These are phyloP conservation scores for Drosophila gunungcola DNA, from an alignment of 1,140 invertebrate genomes.

Conservation along the genomic window DNA sequence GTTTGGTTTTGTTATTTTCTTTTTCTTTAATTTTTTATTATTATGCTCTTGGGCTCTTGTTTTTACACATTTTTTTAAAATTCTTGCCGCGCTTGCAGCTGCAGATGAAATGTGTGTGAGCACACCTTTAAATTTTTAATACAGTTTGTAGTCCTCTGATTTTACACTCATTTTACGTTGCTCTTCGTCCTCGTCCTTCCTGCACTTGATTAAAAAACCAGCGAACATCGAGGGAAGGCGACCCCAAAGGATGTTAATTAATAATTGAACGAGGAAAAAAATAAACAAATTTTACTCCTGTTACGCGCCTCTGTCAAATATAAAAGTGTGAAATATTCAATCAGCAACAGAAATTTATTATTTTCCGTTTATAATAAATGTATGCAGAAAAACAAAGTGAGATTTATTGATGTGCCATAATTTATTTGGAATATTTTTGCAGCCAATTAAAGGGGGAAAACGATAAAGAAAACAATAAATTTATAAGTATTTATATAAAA, in stretches of 20 bases:
- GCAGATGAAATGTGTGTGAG: constrained; percentile 52
- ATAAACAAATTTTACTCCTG: constrained; percentile 18
- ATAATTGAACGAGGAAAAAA: constrained; percentile 43
- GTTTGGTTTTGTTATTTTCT: constrained; percentile 48
- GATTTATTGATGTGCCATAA: constrained; percentile 20
- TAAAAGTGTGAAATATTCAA: constrained; percentile 41
- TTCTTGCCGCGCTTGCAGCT: constrained; percentile 37
- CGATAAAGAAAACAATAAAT: not conserved
- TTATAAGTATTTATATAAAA: not conserved
- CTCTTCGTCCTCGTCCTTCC: constrained; percentile 12
- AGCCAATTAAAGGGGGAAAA: constrained; percentile 1
- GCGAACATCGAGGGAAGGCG: not conserved
- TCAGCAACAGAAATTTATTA: constrained; percentile 27
- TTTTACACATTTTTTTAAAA: constrained; percentile 26
- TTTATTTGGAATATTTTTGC: constrained; percentile 6
- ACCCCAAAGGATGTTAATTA: constrained; percentile 41
- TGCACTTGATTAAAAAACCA: constrained; percentile 49
- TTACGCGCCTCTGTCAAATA: constrained; percentile 37
- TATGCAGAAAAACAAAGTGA: constrained; percentile 3
- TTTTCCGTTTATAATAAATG: constrained; percentile 4
- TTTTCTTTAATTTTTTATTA: constrained; percentile 72
- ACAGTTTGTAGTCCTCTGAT: constrained; percentile 60
- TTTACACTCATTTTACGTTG: constrained; percentile 50
- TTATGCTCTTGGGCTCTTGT: constrained; percentile 41
- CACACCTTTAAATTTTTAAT: constrained; percentile 73